Evolutionary conservation across 2,888 invertebrate genomes (phyloP).

Genomic region (Asteroscopus sphinx): DNA sequence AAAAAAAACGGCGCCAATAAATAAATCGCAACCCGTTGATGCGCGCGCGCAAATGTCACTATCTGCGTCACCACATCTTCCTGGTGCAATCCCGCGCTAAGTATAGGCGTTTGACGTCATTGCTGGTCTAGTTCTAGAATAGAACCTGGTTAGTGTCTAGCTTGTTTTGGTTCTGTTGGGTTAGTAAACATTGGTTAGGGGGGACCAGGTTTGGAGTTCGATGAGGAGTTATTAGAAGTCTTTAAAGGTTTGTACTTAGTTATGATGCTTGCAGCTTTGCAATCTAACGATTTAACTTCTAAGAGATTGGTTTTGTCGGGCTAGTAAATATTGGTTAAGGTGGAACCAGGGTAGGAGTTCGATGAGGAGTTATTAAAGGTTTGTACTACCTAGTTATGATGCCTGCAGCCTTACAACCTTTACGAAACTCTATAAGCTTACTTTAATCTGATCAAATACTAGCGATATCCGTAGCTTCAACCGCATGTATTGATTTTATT

Average conservation of each 20-base stretch:
- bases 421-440: too few relatives aligned
- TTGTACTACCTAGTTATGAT: too few relatives aligned
- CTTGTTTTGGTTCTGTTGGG: slow-evolving; percentile 33
- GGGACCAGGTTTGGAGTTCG: neutral
- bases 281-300: too few relatives aligned
- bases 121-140: slow-evolving; percentile 46
- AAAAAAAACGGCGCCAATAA: slow-evolving; percentile 40
- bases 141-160: slow-evolving; percentile 34
- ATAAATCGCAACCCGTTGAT: slow-evolving; percentile 15
- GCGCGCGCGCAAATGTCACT: slow-evolving; percentile 50
- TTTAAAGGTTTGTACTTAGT: too few relatives aligned
- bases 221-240: too few relatives aligned
- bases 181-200: neutral
- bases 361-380: too few relatives aligned
- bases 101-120: slow-evolving; percentile 56
- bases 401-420: too few relatives aligned
- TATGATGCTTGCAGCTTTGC: too few relatives aligned
- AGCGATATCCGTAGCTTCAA: too few relatives aligned
- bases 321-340: neutral
- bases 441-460: too few relatives aligned
- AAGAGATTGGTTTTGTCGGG: slow-evolving; percentile 36
- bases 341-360: neutral
- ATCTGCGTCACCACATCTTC: slow-evolving; percentile 54
- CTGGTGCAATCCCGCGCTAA: slow-evolving; percentile 59
- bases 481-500: too few relatives aligned